phyloP scores from a whole-genome alignment of 1,140 invertebrate species.

The Drosophila simulans region DNA sequence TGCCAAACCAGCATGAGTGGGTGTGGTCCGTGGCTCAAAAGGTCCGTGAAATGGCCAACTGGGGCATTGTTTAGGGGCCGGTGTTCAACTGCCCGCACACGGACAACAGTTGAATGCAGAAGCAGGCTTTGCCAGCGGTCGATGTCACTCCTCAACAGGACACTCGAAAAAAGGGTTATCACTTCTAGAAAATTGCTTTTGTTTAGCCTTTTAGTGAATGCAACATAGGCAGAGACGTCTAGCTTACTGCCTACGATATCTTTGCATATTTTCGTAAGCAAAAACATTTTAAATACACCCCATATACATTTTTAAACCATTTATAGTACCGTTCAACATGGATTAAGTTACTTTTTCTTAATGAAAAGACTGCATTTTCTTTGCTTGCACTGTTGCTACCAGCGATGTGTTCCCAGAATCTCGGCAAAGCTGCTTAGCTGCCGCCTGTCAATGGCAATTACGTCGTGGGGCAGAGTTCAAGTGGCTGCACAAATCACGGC shows the following conservation, averaged over 20 bases:
- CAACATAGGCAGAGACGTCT: too few relatives aligned
- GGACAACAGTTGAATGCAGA: conserved; percentile 74
- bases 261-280: too few relatives aligned
- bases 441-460: conserved; percentile 67
- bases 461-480: conserved; percentile 41
- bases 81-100: conserved; percentile 50
- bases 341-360: too few relatives aligned
- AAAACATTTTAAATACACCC: too few relatives aligned
- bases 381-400: not conserved
- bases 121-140: conserved; percentile 19
- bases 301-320: not conserved
- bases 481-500: conserved; percentile 67
- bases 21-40: conserved; percentile 33
- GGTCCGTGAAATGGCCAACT: conserved; percentile 69
- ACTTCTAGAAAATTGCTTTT: too few relatives aligned
- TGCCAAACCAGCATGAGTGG: not conserved
- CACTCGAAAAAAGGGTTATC: conserved; percentile 7
- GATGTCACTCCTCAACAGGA: conserved; percentile 8
- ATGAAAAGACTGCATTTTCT: not conserved
- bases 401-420: conserved; percentile 3
- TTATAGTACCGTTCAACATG: not conserved
- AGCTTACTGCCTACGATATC: too few relatives aligned
- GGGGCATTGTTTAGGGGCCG: conserved; percentile 66
- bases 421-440: conserved; percentile 16
- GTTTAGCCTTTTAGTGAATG: too few relatives aligned